Evolutionary conservation across 2,113 vertebrate genomes (phyloP), one percentile per base, ranked within the genome.

Genomic region (Coryphaenoides rupestris): DNA sequence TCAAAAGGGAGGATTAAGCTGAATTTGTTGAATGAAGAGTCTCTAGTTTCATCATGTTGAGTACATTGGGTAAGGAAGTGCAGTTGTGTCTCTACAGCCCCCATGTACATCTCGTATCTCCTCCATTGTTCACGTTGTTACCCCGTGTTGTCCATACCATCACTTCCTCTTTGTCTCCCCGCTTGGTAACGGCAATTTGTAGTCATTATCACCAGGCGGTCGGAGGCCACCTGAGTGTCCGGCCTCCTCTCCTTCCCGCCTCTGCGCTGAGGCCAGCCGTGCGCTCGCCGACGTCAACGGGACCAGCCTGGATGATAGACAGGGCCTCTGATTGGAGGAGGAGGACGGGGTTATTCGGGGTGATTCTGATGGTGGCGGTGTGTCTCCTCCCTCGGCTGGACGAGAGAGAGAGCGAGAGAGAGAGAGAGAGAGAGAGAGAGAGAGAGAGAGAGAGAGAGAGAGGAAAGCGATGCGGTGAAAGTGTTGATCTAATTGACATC

Each of bases 291-390:
- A 73, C 72, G 64, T 53, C 74, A 79, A 69, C 17, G 28, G 46
- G 68, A 54, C 60, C 52, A n/a, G 67, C 33, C 0, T 66, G 59
- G 13, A 50, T 22, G 56, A 62, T 47, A 65, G 58, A 16, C 2
- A 47, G 17, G 67, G 70, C 56, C n/a, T 23, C 3, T 52, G 58
- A 81, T 69, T n/a, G n/a, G n/a, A n/a, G 74, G 75, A 86, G 81
- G 73, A 17, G 70, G 58, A 28, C 58, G 60, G 55, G 72, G 62
- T n/a, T n/a, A n/a, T n/a, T 65, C 52, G 3, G 24, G 67, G 65
- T 72, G 74, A 72, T 76, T 75, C 65, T 1, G 13, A 40, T 65
- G 77, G 64, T 58, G 74, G 28, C 1, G 19, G 10, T 19, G 54
- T 26, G 59, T 70, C 33, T 33, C 2, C 22, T 57, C 54, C 2